Conservation (phyloP, 2,113 vertebrate genomes). For the Carettochelys insculpta region DNA sequence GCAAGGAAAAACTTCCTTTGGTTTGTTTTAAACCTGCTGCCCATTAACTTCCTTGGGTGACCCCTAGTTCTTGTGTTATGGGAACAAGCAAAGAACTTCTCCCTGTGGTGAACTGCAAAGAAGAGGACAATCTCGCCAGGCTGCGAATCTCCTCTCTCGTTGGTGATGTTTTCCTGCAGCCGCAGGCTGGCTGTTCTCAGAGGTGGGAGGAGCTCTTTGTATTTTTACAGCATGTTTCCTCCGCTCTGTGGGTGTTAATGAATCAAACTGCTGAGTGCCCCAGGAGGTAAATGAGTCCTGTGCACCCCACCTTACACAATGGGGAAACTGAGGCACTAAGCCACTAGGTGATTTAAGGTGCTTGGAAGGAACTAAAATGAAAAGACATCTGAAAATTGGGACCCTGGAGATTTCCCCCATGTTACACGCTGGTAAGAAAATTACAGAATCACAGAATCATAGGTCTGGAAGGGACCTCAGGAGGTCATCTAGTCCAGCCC, state of each 20-base stretch:
- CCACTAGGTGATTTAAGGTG: not conserved
- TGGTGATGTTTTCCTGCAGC: not conserved
- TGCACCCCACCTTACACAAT: not conserved
- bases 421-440: not conserved
- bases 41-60: too few relatives aligned
- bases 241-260: not conserved
- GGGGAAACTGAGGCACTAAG: not conserved
- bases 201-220: not conserved
- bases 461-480: too few relatives aligned
- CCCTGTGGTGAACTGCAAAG: too few relatives aligned
- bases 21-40: too few relatives aligned
- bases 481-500: too few relatives aligned
- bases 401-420: too few relatives aligned
- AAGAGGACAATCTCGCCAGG: not conserved
- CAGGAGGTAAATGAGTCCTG: not conserved
- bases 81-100: too few relatives aligned
- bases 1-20: too few relatives aligned
- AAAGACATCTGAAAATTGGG: too few relatives aligned
- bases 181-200: fast-evolving
- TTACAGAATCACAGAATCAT: too few relatives aligned
- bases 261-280: not conserved
- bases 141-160: not conserved
- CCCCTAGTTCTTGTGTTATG: too few relatives aligned
- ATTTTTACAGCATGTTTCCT: not conserved
- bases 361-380: too few relatives aligned